Evolutionary conservation across 2,888 invertebrate species (phyloP).

Genomic region (Drosophila villosipedis): DNA sequence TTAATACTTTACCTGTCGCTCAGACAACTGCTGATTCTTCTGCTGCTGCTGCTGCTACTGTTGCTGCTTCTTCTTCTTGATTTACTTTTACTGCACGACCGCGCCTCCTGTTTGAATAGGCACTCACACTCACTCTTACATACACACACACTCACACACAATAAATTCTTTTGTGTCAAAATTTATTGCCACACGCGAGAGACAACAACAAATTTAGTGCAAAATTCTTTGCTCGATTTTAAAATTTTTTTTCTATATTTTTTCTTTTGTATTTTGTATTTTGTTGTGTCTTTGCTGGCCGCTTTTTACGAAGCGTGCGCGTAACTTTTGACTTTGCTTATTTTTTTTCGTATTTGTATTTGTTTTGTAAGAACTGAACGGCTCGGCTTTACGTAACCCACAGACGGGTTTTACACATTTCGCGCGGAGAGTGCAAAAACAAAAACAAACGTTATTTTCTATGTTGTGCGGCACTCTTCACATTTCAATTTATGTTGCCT

Average conservation of each 20-base stretch:
- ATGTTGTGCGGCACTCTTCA: constrained; percentile 31
- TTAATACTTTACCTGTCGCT: constrained; percentile 68
- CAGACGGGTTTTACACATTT: constrained; percentile 62
- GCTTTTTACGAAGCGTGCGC: constrained; percentile 59
- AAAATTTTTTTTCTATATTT: constrained; percentile 12
- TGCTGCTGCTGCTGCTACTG: constrained; percentile 25
- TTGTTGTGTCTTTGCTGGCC: constrained; percentile 45
- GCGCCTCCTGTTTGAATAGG: constrained; percentile 64
- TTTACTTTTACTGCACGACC: constrained; percentile 51
- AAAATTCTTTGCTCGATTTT: constrained; percentile 57
- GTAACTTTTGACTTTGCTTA: constrained; percentile 58
- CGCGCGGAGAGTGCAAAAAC: constrained; percentile 27
- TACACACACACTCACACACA: constrained; percentile 34
- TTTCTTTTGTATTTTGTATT: constrained; percentile 32
- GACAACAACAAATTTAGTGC: constrained; percentile 61
- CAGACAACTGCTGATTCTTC: constrained; percentile 40
- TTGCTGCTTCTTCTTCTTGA: constrained; percentile 21
- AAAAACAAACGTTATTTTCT: constrained; percentile 27
- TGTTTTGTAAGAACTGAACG: constrained; percentile 78
- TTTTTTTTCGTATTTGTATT: constrained; percentile 18
- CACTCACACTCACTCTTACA: constrained; percentile 31
- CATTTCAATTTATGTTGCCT: constrained; percentile 29
- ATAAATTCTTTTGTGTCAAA: constrained; percentile 65
- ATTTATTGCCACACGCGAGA: constrained; percentile 77
- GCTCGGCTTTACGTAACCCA: constrained; percentile 76